Conservation (phyloP, 2,797 vertebrate species). For the Pseudochirops corinnae region DNA sequence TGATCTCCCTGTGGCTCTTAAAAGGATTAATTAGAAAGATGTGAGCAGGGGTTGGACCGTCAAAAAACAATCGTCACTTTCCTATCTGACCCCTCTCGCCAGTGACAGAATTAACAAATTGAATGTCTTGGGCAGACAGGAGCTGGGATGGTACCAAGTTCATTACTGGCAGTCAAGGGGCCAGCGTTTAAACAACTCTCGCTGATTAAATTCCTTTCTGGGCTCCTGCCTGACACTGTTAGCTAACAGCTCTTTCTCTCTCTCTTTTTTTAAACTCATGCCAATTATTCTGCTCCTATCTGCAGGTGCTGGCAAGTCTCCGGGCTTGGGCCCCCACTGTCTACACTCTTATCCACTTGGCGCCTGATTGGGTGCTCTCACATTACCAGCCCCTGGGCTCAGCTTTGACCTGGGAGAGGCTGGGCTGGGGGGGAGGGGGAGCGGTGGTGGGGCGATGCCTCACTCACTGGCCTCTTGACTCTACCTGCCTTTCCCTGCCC, state of each 20-base stretch:
- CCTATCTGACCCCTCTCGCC: slow-evolving; percentile 89
- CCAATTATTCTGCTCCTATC: slow-evolving; percentile 89
- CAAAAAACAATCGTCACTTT: slow-evolving; percentile 89
- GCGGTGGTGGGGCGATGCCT: slow-evolving; percentile 39
- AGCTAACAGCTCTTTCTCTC: slow-evolving; percentile 85
- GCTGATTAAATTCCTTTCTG: slow-evolving; percentile 90
- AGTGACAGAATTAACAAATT: slow-evolving; percentile 91
- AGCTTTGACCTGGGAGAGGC: slow-evolving; percentile 83
- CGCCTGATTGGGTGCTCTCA: slow-evolving; percentile 88
- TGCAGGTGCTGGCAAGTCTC: slow-evolving; percentile 90
- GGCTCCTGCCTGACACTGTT: slow-evolving; percentile 87
- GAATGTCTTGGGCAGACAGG: slow-evolving; percentile 89
- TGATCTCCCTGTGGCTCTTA: slow-evolving; percentile 86
- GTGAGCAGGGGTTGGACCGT: slow-evolving; percentile 88
- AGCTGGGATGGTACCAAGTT: slow-evolving; percentile 88
- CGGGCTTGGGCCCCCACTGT: slow-evolving; percentile 85
- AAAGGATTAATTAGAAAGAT: slow-evolving; percentile 90
- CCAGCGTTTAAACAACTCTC: slow-evolving; percentile 88
- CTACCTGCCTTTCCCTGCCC: neutral
- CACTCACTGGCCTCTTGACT: neutral
- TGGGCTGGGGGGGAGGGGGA: slow-evolving; percentile 63
- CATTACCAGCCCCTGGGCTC: slow-evolving; percentile 83
- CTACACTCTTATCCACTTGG: slow-evolving; percentile 90
- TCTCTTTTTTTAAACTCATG: slow-evolving; percentile 83
- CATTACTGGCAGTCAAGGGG: slow-evolving; percentile 85